Evolutionary conservation across 2,888 invertebrate genomes (phyloP), one percentile per base, ranked within the genome.

Genomic region (Cheilosia vernalis): DNA sequence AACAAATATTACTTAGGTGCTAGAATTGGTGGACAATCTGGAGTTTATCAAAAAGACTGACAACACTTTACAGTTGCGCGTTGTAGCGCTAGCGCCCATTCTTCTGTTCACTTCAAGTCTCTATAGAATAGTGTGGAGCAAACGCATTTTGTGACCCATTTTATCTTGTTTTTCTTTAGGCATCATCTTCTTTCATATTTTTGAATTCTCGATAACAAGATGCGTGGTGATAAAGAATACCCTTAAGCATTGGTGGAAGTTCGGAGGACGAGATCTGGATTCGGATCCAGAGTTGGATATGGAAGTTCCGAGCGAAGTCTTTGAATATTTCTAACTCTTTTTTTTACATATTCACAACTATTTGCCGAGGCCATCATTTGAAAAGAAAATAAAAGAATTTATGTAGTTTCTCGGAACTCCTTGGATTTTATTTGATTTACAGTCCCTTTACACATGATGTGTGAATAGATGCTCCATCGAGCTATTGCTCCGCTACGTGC

Each of bases 201-300:
- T 92, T 40, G 92, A 92, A 63, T 91, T 90, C 86, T 89, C 90
- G 24, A 88, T 92, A 4, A 89, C 89, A 0, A 90, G 91, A 9
- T 87, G 89, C 10, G 74, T 91, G 24, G 72, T 89, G 2, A 90
- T 91, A 15, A 90, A 90, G 21, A 91, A 89, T 42, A 89, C 91
- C 37, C 51, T 92, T 40, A 88, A 89, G 1, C 91, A 92, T 79
- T 92, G 92, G 92, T 92, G 92, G 92, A 88, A 89, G 87, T 92
- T 91, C 72, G 92, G 91, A 61, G 91, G 89, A 72, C 89, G 89
- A 17, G 89, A 89, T n/a, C 88, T 56, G 5, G 82, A 91, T 77
- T 89, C 88, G 7, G 82, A 91, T 78, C 89, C 88, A 73, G 80
- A 88, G 2, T 56, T 89, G 4, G 87, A 84, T 40, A 19, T 89